Base-by-base conservation (phyloP, 2,113 vertebrate genomes). In the Urocitellus parryii region DNA sequence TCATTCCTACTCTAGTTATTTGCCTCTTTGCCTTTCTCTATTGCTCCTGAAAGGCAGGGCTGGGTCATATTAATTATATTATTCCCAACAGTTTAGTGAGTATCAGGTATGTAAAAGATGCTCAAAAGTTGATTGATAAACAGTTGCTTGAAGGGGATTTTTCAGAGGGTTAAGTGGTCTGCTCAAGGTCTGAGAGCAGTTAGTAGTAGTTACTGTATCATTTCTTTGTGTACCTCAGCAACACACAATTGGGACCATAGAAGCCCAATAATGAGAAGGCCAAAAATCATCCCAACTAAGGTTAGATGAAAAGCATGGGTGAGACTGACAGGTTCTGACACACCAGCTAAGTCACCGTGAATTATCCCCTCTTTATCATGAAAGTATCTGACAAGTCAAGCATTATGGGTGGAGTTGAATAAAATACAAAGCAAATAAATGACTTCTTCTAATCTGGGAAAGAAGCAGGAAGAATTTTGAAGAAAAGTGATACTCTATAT, bases 361-460 rank as follows among this genome's bases (percentile, higher is more conserved):
- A 77, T 84, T 84, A 73, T 32, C 72, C 65, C 45, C 42, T 92
- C 4, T 1, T 2, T 34, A 7, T 74, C 16, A 25, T 39, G 72
- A 80, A 87, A 92, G 22, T 3, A 37, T 8, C n/a, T 76, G 76
- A 63, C 56, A 94, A 51, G 72, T 61, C 12, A 16, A 76, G 34
- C 29, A 65, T 85, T 76, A n/a, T 65, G 58, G 73, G 81, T 88
- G 34, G 45, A 10, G 37, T 9, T 45, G 25, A 87, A n/a, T 42
- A 48, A 93, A 92, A 83, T 45, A 45, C 79, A 80, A 84, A 92
- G 27, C 56, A 90, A 93, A 70, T 72, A 95, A 86, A 82, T 92
- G 58, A 20, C 48, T 78, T 48, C 20, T 84, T 39, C n/a, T 39
- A 51, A 90, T 72, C n/a, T 72, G 72, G 29, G 20, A 90, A 79